Conservation (phyloP, 1,140 invertebrate species). For the Melanaphis sacchari region DNA sequence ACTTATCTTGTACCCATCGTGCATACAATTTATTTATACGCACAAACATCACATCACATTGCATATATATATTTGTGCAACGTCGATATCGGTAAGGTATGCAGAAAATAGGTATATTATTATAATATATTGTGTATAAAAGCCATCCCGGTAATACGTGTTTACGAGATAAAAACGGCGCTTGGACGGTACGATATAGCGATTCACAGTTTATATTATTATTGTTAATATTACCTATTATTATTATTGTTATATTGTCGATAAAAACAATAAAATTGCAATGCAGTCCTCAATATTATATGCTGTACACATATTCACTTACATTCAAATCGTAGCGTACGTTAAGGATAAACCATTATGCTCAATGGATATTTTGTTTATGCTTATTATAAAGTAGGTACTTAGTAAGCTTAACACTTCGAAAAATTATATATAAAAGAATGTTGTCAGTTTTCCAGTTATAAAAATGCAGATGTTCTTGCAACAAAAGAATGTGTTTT, state of each 20-base stretch:
- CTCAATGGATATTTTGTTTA: no score
- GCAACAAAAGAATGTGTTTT: no score
- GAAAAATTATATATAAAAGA: not conserved
- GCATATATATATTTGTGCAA: not conserved
- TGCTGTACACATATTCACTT: no score
- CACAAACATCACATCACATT: not conserved
- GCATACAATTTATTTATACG: not conserved
- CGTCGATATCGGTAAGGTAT: not conserved
- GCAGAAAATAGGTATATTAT: not conserved
- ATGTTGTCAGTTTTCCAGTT: not conserved
- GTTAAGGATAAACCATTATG: no score
- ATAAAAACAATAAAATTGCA: not conserved
- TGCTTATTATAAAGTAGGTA: no score
- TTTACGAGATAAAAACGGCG: not conserved
- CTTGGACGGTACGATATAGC: not conserved
- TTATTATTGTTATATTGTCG: not conserved
- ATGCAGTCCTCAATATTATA: no score
- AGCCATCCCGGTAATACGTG: not conserved
- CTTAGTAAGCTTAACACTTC: not conserved
- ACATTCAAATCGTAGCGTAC: no score
- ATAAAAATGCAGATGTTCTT: no score
- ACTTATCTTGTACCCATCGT: not conserved
- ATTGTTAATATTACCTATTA: not conserved
- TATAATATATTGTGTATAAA: not conserved
- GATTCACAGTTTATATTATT: not conserved